These are phyloP conservation scores for Pipistrellus nathusii DNA, from an alignment of 2,797 vertebrate genomes.

Conservation along the genomic window DNA sequence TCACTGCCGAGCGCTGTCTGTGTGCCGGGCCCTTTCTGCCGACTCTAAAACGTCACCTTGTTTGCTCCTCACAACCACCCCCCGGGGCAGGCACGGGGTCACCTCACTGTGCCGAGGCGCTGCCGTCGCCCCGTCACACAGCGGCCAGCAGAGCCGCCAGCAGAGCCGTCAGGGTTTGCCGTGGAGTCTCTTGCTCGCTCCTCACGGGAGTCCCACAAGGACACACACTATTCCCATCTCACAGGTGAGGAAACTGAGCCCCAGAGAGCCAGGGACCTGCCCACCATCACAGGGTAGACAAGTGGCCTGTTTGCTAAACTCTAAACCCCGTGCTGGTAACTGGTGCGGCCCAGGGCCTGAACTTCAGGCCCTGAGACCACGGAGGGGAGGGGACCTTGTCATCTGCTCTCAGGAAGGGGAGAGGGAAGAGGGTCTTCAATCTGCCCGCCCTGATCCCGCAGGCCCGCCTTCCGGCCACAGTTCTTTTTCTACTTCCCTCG, in stretches of 20 bases:
- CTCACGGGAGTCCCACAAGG: not conserved
- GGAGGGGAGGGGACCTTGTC: accelerated
- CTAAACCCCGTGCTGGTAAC: too few species aligned
- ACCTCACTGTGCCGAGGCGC: not conserved
- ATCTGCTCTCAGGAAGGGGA: accelerated
- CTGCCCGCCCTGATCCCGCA: not conserved
- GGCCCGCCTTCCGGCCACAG: too few species aligned
- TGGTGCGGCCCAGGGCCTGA: accelerated
- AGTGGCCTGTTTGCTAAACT: not conserved
- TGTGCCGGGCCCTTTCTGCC: not conserved
- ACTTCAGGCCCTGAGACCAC: not conserved
- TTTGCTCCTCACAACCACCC: not conserved
- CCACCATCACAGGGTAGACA: not conserved
- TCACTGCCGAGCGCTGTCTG: not conserved
- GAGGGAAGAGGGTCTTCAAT: not conserved
- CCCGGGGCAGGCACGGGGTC: not conserved
- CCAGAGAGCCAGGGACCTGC: not conserved
- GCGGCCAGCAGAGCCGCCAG: too few species aligned
- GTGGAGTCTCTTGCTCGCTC: not conserved
- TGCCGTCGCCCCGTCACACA: too few species aligned
- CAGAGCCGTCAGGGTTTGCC: not conserved
- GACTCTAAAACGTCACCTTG: not conserved
- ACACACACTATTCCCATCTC: not conserved
- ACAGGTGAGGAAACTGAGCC: not conserved
- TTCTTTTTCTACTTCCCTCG: too few species aligned